phyloP scores from a whole-genome alignment of 2,113 vertebrate genomes.

The Percina caprodes region DNA sequence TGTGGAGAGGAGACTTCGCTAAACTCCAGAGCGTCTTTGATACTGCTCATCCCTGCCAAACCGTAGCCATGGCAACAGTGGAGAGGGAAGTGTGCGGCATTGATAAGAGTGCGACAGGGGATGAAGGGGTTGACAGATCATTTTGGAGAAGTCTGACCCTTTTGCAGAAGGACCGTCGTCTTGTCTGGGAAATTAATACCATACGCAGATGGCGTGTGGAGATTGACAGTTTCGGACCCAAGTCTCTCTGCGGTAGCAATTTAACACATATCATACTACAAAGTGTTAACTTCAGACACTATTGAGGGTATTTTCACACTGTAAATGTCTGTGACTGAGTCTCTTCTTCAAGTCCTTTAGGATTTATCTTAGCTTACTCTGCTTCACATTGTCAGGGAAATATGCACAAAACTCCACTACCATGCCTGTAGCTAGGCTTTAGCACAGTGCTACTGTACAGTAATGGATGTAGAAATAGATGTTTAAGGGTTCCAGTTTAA shows the following conservation, averaged over 20 bases:
- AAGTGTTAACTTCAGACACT: constrained; percentile 80
- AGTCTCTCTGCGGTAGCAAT: constrained; percentile 76
- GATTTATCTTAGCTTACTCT: constrained; percentile 73
- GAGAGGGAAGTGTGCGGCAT: constrained; percentile 72
- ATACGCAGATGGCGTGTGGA: constrained; percentile 78
- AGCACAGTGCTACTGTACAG: constrained; percentile 22
- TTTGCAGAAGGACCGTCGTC: constrained; percentile 67
- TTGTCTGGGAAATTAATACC: constrained; percentile 77
- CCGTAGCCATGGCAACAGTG: constrained; percentile 80
- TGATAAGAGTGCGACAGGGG: constrained; percentile 81
- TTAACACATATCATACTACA: constrained; percentile 78
- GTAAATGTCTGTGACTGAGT: constrained; percentile 78
- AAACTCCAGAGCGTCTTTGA: constrained; percentile 76
- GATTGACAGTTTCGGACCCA: constrained; percentile 73
- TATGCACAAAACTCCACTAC: constrained; percentile 58
- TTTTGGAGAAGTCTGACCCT: constrained; percentile 81
- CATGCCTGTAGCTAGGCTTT: constrained; percentile 57
- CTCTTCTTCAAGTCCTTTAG: constrained; percentile 74
- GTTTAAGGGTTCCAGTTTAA: constrained; percentile 6
- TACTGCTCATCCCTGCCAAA: constrained; percentile 75
- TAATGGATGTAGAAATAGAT: constrained; percentile 21
- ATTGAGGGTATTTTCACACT: constrained; percentile 76
- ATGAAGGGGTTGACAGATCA: constrained; percentile 82
- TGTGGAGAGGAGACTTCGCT: constrained; percentile 73
- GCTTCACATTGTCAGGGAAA: constrained; percentile 69